A percentile compares a stretch with the other conserved stretches of the same genome.
These are phyloP conservation scores for Allygus modestus DNA, from an alignment of 2,888 invertebrate species.

Conservation along the genomic window DNA sequence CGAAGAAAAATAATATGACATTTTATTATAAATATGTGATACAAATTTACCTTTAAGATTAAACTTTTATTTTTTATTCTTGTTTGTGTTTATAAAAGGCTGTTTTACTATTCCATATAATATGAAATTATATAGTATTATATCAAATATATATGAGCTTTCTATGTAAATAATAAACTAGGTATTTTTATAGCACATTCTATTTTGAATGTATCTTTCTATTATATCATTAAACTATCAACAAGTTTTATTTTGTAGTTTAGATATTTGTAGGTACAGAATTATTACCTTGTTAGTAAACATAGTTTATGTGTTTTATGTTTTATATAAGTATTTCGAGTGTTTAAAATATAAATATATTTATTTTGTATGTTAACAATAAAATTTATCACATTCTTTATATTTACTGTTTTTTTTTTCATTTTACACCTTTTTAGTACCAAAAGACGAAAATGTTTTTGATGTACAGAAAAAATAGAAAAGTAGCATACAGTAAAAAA, in stretches of 20 bases:
- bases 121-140: not conserved
- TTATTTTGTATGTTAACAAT: conserved; percentile 28
- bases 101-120: not conserved
- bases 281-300: not conserved
- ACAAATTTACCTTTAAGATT: too few species aligned
- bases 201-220: not conserved
- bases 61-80: too few species aligned
- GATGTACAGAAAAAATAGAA: too few species aligned
- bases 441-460: too few species aligned
- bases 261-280: not conserved
- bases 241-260: too few species aligned
- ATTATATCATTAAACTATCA: too few species aligned
- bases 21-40: too few species aligned
- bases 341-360: conserved; percentile 1
- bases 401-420: not conserved
- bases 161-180: not conserved
- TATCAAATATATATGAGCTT: not conserved
- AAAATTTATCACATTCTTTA: not conserved
- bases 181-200: not conserved
- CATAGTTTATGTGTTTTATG: not conserved
- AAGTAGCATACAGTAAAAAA: too few species aligned
- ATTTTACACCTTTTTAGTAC: too few species aligned
- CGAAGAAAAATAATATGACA: too few species aligned
- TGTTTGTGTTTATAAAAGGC: too few species aligned
- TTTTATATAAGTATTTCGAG: conserved; percentile 5